Percentiles rank a stretch among this genome's conserved stretches.
Conservation (phyloP, 2,888 invertebrate genomes). For the Protophormia terraenovae region DNA sequence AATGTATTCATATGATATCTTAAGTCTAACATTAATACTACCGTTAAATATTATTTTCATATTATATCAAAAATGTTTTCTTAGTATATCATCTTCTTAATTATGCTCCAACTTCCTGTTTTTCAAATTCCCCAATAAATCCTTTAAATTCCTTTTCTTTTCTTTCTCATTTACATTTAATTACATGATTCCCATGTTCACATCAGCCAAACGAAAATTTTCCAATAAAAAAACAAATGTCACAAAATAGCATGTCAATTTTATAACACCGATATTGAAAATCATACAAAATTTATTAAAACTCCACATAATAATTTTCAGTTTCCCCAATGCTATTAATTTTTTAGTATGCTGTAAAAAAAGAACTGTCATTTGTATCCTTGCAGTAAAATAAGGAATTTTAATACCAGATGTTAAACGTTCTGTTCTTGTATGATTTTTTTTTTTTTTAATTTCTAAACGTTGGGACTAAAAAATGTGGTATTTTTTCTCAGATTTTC, state of each 20-base stretch:
- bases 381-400: conserved; percentile 48
- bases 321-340: conserved; percentile 45
- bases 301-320: conserved; percentile 37
- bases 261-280: conserved; percentile 29
- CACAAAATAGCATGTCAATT: conserved; percentile 53
- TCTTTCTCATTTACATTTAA: neutral
- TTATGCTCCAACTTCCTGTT: conserved; percentile 25
- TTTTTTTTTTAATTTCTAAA: conserved; percentile 33
- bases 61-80: neutral
- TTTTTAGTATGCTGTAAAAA: conserved; percentile 30
- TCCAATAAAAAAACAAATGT: neutral
- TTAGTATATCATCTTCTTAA: neutral
- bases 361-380: conserved; percentile 62
- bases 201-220: neutral
- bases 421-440: conserved; percentile 27
- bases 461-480: conserved; percentile 45
- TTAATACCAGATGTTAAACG: conserved; percentile 68
- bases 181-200: conserved; percentile 34
- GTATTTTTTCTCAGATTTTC: conserved; percentile 70
- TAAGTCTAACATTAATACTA: too few relatives aligned
- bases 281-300: neutral
- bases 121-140: conserved; percentile 1
- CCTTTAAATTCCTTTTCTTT: conserved; percentile 54
- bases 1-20: too few relatives aligned
- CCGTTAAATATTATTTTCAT: neutral